Conservation (phyloP, 35 echinoderm and acorn worm species). For the Stichopus chloronotus region DNA sequence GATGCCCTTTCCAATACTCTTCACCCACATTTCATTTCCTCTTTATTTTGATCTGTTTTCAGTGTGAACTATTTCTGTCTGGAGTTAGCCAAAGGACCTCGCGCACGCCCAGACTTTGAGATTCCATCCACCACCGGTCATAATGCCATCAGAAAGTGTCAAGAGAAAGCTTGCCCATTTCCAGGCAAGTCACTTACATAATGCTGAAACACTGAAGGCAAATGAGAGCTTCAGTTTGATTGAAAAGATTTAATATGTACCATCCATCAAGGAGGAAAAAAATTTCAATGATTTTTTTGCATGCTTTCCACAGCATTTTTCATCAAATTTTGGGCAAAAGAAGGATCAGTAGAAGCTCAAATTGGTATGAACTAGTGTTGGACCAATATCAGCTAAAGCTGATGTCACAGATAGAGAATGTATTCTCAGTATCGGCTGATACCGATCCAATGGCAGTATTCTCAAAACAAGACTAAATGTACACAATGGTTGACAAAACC, state of each 20-base stretch:
- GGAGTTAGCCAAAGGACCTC: conserved; percentile 17
- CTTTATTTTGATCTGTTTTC: neutral
- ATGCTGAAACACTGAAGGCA: neutral
- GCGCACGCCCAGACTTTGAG: neutral
- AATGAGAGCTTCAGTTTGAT: neutral
- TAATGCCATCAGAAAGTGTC: neutral
- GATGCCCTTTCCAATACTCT: neutral
- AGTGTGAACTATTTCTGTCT: conserved; percentile 43
- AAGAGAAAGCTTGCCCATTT: conserved; percentile 7
- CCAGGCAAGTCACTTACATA: neutral
- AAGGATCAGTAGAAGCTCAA: too few species aligned
- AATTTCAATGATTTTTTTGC: neutral
- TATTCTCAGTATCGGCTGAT: too few species aligned
- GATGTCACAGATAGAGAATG: too few species aligned
- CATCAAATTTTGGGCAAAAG: too few species aligned
- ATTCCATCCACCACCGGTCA: neutral
- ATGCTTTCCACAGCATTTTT: neutral
- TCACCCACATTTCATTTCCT: neutral
- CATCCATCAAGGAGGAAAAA: neutral
- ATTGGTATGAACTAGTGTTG: too few species aligned
- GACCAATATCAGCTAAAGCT: too few species aligned
- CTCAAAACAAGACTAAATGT: too few species aligned
- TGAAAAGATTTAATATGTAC: neutral
- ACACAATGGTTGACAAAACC: too few species aligned
- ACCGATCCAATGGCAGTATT: too few species aligned